These are phyloP conservation scores for Reticulitermes lucifugus DNA, from an alignment of 2,888 invertebrate species.

Conservation along the genomic window DNA sequence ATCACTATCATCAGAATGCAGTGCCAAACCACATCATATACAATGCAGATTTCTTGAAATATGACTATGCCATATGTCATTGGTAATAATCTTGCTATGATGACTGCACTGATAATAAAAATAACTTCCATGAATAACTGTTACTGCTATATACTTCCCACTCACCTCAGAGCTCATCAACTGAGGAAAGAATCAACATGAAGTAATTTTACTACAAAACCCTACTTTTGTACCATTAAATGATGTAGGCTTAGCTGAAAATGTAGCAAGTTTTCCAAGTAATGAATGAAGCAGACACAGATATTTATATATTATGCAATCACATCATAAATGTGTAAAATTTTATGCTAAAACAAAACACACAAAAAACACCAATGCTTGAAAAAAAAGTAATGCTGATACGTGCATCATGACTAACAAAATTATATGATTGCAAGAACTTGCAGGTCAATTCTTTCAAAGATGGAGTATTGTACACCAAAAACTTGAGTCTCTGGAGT, in stretches of 20 bases:
- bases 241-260: neutral
- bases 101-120: neutral
- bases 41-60: slow-evolving; percentile 35
- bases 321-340: neutral
- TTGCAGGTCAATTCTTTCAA: slow-evolving; percentile 23
- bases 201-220: neutral
- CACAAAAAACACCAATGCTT: neutral
- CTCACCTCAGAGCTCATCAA: neutral
- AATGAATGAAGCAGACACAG: neutral
- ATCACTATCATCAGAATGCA: neutral
- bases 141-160: slow-evolving; percentile 1
- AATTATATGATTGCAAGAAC: neutral
- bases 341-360: neutral
- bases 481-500: neutral
- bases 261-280: neutral
- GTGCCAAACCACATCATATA: neutral
- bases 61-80: slow-evolving; percentile 36
- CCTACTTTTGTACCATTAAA: neutral
- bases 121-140: neutral
- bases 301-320: neutral
- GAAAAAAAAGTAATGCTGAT: neutral
- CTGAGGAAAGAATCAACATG: slow-evolving; percentile 28
- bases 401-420: neutral
- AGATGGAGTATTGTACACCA: neutral
- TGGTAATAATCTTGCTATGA: neutral